These are phyloP conservation scores for Brachionus plicatilis DNA, from an alignment of 1,140 invertebrate species.

Conservation along the genomic window DNA sequence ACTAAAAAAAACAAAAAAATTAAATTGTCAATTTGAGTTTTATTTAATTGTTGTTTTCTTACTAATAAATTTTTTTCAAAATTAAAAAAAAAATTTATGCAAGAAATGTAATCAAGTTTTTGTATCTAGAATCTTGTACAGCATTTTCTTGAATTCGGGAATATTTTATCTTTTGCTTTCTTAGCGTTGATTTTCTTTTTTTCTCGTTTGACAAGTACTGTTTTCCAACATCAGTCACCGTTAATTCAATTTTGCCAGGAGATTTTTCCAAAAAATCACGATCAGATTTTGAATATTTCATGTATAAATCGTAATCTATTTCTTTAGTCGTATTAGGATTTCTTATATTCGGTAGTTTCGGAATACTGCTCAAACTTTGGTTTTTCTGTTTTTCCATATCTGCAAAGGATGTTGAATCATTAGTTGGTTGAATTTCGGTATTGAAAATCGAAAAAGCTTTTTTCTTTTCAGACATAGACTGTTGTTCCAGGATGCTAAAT, in stretches of 20 bases:
- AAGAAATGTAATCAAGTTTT: not conserved
- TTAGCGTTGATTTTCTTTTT: not conserved
- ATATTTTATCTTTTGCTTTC: not conserved
- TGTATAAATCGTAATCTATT: not conserved
- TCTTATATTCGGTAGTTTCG: slow-evolving; percentile 10
- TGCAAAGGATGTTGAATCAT: not conserved
- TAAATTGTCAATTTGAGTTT: no score
- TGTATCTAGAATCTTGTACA: slow-evolving; percentile 3
- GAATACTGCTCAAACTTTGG: not conserved
- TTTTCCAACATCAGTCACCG: slow-evolving; percentile 26
- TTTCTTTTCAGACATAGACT: not conserved
- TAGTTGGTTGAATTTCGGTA: not conserved
- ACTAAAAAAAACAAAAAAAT: no score
- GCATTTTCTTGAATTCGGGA: slow-evolving; percentile 16
- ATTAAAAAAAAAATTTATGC: not conserved
- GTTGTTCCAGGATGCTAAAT: not conserved
- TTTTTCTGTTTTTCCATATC: not conserved
- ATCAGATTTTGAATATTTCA: slow-evolving; percentile 6
- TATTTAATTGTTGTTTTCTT: no score
- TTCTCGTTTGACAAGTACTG: slow-evolving; percentile 31
- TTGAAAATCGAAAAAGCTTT: not conserved
- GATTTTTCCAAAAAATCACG: slow-evolving; percentile 27
- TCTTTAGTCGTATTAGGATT: not conserved
- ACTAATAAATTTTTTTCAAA: no score
- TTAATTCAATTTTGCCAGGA: slow-evolving; percentile 26